Evolutionary conservation across 2,888 invertebrate species (phyloP).

Genomic region (Margaritifera margaritifera): DNA sequence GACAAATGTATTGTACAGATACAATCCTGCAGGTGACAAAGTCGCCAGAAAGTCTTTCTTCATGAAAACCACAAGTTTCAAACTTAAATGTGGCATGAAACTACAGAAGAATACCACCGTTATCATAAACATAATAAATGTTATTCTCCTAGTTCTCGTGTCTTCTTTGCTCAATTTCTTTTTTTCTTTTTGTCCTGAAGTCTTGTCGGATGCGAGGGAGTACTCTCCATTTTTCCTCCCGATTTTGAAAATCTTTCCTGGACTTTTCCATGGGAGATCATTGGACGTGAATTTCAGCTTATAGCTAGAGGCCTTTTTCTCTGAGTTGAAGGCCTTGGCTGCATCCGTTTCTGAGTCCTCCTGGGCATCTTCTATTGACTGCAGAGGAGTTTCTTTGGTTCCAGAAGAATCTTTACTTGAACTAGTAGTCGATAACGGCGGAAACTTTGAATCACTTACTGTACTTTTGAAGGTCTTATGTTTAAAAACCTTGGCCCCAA

Average conservation of each 20-base stretch:
- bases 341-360: no score
- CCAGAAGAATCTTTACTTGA: no score
- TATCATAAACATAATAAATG: constrained; percentile 35
- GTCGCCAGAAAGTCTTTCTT: constrained; percentile 19
- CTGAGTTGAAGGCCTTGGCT: no score
- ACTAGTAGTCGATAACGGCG: no score
- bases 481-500: constrained; percentile 35
- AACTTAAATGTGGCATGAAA: constrained; percentile 30
- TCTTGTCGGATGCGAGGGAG: no score
- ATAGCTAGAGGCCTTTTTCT: no score
- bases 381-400: no score
- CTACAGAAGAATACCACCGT: constrained; percentile 34
- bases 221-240: no score
- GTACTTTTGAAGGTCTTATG: constrained; percentile 21
- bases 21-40: constrained; percentile 21
- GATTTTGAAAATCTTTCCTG: no score
- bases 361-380: no score
- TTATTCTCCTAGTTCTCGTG: constrained; percentile 24
- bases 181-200: not conserved
- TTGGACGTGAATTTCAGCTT: no score
- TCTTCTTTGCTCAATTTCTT: constrained; percentile 25
- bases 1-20: constrained; percentile 33
- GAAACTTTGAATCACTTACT: constrained; percentile 9
- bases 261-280: no score
- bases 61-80: constrained; percentile 23